Conservation (phyloP, 2,113 vertebrate genomes). For the Kobus ellipsiprymnus region DNA sequence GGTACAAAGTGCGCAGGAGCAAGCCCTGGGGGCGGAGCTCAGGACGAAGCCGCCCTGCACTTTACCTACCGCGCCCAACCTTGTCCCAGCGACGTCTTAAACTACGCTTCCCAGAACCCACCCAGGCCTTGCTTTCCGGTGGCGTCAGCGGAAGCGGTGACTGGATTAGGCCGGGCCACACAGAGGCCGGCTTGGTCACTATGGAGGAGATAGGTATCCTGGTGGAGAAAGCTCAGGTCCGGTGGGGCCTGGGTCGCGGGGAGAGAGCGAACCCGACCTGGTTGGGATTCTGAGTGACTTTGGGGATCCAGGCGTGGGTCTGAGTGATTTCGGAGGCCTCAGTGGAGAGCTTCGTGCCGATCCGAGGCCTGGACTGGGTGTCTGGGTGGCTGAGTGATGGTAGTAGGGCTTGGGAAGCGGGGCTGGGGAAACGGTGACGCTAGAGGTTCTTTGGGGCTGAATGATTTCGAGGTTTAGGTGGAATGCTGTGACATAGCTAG, state of each 20-base stretch:
- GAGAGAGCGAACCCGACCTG: not conserved
- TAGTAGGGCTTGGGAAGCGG: not conserved
- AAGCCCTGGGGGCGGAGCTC: not conserved
- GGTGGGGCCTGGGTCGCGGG: not conserved
- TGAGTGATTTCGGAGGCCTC: not conserved
- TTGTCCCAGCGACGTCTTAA: accelerated
- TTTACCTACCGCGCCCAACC: accelerated
- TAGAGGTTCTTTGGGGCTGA: not conserved
- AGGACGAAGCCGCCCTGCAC: not conserved
- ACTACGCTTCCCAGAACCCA: conserved; percentile 63
- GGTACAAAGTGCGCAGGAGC: accelerated
- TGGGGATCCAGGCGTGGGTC: not conserved
- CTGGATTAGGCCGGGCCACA: not conserved
- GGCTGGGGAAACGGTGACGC: not conserved
- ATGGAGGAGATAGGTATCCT: conserved; percentile 77
- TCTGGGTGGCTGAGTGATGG: not conserved
- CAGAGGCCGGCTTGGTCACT: conserved; percentile 61
- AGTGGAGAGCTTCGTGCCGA: not conserved
- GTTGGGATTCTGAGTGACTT: not conserved
- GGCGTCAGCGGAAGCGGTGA: conserved; percentile 44
- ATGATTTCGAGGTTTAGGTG: not conserved
- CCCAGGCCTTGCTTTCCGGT: not conserved
- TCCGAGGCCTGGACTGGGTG: not conserved
- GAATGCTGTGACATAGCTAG: not conserved
- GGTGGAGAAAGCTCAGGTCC: conserved; percentile 75